Conservation (phyloP, 2,113 vertebrate genomes). For the Acanthisitta chloris region DNA sequence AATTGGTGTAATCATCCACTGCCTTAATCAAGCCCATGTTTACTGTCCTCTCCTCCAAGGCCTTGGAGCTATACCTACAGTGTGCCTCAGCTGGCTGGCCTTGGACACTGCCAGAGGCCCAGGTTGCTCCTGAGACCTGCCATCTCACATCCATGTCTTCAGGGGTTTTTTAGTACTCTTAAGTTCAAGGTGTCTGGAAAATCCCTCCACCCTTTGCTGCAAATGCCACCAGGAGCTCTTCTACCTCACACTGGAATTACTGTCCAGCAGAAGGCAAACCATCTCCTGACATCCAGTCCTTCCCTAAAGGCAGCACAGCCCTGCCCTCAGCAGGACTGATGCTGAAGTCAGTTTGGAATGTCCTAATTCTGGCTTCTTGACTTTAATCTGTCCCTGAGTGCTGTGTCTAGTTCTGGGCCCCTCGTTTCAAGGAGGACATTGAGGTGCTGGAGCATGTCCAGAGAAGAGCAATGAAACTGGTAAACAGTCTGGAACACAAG, state of each 20-base stretch:
- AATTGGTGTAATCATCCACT: neutral
- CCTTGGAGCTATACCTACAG: neutral
- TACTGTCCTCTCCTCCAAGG: neutral
- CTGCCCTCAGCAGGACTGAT: neutral
- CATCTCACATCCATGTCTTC: neutral
- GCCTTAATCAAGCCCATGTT: neutral
- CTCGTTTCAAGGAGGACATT: no score
- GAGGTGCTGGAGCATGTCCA: no score
- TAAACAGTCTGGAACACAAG: no score
- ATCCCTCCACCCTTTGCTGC: neutral
- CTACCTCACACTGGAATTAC: neutral
- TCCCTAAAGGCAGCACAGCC: neutral
- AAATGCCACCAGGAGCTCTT: neutral
- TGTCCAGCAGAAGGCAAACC: neutral
- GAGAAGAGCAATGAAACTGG: no score
- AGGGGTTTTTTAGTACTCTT: neutral
- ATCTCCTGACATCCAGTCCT: rapidly evolving
- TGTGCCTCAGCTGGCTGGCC: neutral
- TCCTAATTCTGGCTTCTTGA: neutral
- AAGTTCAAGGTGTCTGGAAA: neutral
- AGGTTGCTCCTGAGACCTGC: neutral
- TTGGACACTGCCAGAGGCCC: neutral
- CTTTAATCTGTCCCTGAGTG: neutral
- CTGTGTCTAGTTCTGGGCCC: no score
- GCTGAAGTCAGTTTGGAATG: neutral